phyloP scores from a whole-genome alignment of 2,797 vertebrate genomes.

The Lepus oiostolus region DNA sequence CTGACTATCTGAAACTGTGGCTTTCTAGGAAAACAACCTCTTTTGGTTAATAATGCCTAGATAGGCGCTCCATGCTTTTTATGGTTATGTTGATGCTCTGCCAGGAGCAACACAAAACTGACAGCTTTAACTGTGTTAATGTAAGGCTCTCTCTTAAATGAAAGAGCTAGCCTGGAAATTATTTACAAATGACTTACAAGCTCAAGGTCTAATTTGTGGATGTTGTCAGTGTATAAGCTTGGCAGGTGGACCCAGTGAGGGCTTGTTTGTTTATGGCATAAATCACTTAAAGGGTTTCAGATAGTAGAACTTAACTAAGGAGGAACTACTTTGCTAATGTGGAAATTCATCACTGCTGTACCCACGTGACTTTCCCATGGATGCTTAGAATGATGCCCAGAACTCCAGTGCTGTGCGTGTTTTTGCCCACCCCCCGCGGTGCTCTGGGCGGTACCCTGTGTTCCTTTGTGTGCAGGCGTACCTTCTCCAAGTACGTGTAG shows the following conservation, averaged over 20 bases:
- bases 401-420: constrained; percentile 8
- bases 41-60: constrained; percentile 45
- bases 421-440: not conserved
- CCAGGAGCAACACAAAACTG: constrained; percentile 26
- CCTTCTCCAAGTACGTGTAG: constrained; percentile 99
- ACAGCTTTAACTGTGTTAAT: constrained; percentile 58
- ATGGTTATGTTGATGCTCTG: not conserved
- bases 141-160: constrained; percentile 65
- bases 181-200: constrained; percentile 73
- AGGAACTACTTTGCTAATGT: constrained; percentile 71
- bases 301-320: constrained; percentile 82
- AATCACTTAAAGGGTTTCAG: constrained; percentile 82
- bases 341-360: constrained; percentile 63
- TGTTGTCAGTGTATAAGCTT: constrained; percentile 68
- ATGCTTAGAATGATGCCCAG: constrained; percentile 66
- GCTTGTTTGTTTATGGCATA: constrained; percentile 75
- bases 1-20: not conserved
- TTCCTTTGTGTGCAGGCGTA: constrained; percentile 81
- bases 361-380: constrained; percentile 45
- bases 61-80: not conserved
- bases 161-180: constrained; percentile 66
- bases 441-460: not conserved
- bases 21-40: constrained; percentile 53
- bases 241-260: constrained; percentile 81
- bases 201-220: constrained; percentile 70